Conservation (phyloP, 2,888 invertebrate species). For the Metalampra italica region DNA sequence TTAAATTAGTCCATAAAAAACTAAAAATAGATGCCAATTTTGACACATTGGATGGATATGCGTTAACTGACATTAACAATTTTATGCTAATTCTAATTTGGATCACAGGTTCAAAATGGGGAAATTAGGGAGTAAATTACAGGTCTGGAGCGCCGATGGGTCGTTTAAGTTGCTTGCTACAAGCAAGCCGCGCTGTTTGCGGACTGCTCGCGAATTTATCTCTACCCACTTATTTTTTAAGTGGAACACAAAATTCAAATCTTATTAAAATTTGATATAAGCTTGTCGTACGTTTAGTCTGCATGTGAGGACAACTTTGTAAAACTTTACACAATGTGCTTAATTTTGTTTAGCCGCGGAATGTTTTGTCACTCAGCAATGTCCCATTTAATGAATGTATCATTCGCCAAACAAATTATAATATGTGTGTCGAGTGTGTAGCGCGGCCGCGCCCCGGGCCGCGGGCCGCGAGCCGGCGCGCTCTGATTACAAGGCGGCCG, state of each 20-base stretch:
- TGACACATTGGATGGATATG: slow-evolving; percentile 61
- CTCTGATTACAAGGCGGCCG: slow-evolving; percentile 71
- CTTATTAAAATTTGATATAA: neutral
- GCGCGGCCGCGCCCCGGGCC: slow-evolving; percentile 41
- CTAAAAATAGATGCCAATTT: slow-evolving; percentile 53
- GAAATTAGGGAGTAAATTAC: slow-evolving; percentile 67
- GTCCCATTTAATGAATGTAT: slow-evolving; percentile 28
- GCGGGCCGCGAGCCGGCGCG: slow-evolving; percentile 42
- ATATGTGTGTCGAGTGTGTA: slow-evolving; percentile 39
- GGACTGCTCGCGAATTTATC: neutral
- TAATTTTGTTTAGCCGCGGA: neutral
- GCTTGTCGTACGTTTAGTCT: too few relatives aligned
- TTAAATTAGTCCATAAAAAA: slow-evolving; percentile 46
- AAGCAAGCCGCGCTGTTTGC: slow-evolving; percentile 38
- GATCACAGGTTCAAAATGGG: slow-evolving; percentile 63
- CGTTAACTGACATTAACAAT: slow-evolving; percentile 68
- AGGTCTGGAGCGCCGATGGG: slow-evolving; percentile 59
- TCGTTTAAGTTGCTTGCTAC: slow-evolving; percentile 50
- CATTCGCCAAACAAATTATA: slow-evolving; percentile 68
- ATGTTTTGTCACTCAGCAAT: slow-evolving; percentile 23
- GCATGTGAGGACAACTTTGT: too few relatives aligned
- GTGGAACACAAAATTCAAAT: neutral
- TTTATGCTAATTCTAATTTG: slow-evolving; percentile 72
- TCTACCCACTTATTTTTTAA: neutral
- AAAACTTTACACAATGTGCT: too few relatives aligned